phyloP scores from a whole-genome alignment of 2,888 invertebrate species.

The Aphidoletes aphidimyza region DNA sequence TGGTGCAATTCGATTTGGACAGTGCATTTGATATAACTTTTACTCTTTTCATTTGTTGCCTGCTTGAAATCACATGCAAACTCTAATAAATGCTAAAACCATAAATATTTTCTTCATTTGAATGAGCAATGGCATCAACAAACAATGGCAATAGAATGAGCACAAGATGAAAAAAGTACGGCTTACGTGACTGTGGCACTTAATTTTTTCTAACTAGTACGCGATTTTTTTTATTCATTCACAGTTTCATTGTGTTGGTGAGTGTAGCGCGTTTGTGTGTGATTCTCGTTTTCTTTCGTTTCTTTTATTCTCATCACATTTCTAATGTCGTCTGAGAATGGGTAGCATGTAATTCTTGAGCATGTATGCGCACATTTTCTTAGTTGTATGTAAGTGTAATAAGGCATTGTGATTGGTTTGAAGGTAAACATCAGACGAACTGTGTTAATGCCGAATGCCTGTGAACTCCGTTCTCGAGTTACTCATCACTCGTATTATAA shows the following conservation, averaged over 20 bases:
- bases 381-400: background rate
- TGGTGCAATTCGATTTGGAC: too few species aligned
- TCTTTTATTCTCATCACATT: background rate
- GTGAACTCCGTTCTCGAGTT: background rate
- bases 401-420: background rate
- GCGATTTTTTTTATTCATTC: background rate
- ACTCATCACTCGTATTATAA: background rate
- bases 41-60: conserved; percentile 38
- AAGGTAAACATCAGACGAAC: conserved; percentile 32
- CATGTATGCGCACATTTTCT: background rate
- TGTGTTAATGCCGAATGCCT: conserved; percentile 42
- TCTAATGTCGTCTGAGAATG: conserved; percentile 38
- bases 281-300: background rate
- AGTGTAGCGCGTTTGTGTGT: background rate
- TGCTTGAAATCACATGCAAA: background rate
- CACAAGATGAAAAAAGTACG: background rate
- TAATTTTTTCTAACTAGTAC: conserved; percentile 45
- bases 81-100: background rate
- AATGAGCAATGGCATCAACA: background rate
- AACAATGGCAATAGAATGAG: background rate
- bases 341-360: background rate
- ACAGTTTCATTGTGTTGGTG: background rate
- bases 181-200: conserved; percentile 44
- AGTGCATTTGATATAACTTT: too few species aligned
- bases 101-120: background rate